Conservation (phyloP, 1,140 invertebrate genomes). For the Sesamia nonagrioides region DNA sequence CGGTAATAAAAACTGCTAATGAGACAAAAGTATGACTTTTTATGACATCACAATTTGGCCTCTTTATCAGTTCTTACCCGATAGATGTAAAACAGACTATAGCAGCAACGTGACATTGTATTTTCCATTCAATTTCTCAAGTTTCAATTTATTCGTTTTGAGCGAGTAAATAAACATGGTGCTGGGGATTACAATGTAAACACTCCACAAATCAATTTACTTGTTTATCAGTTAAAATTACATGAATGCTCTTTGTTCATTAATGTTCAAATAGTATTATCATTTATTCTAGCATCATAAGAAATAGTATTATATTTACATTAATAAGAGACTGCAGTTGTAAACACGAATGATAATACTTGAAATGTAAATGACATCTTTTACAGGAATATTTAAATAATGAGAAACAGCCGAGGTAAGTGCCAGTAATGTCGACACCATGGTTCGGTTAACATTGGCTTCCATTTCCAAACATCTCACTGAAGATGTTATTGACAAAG, state of each 20-base stretch:
- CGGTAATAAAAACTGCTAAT: neutral
- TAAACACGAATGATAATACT: constrained; percentile 26
- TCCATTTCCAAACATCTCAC: constrained; percentile 63
- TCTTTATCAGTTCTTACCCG: neutral
- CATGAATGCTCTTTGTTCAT: neutral
- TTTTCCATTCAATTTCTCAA: neutral
- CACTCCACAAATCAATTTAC: constrained; percentile 2
- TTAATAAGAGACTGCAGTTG: constrained; percentile 1
- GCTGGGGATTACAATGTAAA: neutral
- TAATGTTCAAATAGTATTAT: constrained; percentile 12
- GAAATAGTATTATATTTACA: neutral
- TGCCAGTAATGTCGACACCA: constrained; percentile 36
- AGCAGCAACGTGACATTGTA: neutral
- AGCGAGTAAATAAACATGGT: neutral
- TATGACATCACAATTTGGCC: neutral
- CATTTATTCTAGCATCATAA: constrained; percentile 6
- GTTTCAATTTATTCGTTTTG: too few relatives aligned
- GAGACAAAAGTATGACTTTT: neutral
- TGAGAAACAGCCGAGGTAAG: neutral
- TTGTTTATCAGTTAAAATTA: constrained; percentile 18
- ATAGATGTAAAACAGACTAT: neutral
- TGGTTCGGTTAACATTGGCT: constrained; percentile 57
- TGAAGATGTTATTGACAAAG: constrained; percentile 57
- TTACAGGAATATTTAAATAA: constrained; percentile 28
- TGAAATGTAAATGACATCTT: constrained; percentile 11